phyloP scores from a whole-genome alignment of 2,113 vertebrate genomes.

The Tonatia bakeri region DNA sequence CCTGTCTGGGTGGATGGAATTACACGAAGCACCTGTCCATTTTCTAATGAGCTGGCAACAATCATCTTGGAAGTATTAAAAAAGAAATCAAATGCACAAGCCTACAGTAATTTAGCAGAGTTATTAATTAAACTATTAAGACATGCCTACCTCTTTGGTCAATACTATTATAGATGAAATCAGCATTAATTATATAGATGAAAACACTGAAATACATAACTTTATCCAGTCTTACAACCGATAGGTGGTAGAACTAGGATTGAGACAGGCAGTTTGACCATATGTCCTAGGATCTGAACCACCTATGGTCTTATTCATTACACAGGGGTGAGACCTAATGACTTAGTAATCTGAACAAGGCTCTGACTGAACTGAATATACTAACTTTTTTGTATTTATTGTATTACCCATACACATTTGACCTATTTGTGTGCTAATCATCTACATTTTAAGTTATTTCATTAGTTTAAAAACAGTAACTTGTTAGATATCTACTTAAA shows the following conservation, averaged over 20 bases:
- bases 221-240: not conserved
- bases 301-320: constrained; percentile 4
- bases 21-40: constrained; percentile 83
- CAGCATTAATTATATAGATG: constrained; percentile 9
- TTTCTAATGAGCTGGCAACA: constrained; percentile 83
- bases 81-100: constrained; percentile 38
- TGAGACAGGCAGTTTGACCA: not conserved
- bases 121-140: constrained; percentile 11
- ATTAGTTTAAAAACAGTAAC: constrained; percentile 5
- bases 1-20: constrained; percentile 83
- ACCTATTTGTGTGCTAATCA: not conserved
- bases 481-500: constrained; percentile 16
- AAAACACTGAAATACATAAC: not conserved
- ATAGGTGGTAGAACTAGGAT: not conserved
- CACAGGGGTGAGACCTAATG: not conserved
- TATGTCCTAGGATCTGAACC: not conserved
- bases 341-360: not conserved
- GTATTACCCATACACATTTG: not conserved
- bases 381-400: not conserved
- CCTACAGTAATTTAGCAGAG: constrained; percentile 25
- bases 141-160: not conserved
- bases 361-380: not conserved
- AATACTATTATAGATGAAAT: not conserved
- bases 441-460: constrained; percentile 9
- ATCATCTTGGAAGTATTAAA: constrained; percentile 82